These are phyloP conservation scores for Dinoponera quadriceps DNA, from an alignment of 1,140 invertebrate genomes.

Conservation along the genomic window DNA sequence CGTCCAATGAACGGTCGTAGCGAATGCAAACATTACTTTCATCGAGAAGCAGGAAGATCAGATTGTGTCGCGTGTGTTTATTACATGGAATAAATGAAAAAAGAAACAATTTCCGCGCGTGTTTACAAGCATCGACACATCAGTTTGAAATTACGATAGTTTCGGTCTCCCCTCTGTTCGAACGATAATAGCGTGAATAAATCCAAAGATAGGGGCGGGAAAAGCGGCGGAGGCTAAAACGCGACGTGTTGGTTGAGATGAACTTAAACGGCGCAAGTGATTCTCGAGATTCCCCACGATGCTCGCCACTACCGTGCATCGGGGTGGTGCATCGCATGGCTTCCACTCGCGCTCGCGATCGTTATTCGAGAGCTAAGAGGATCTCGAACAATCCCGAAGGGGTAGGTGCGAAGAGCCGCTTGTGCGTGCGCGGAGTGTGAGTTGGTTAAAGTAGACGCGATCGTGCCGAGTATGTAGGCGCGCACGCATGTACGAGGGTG, in stretches of 20 bases:
- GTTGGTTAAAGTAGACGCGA: constrained; percentile 38
- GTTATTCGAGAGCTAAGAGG: constrained; percentile 57
- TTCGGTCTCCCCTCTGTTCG: too few relatives aligned
- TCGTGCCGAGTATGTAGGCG: constrained; percentile 2
- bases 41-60: background rate
- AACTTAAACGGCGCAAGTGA: constrained; percentile 35
- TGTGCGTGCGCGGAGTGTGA: constrained; percentile 24
- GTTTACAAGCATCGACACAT: background rate
- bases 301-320: constrained; percentile 30
- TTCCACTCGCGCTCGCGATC: constrained; percentile 48
- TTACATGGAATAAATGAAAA: background rate
- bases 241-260: background rate
- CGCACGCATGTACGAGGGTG: constrained; percentile 3
- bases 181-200: background rate
- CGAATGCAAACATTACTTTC: background rate
- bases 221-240: background rate
- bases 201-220: background rate
- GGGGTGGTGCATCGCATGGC: constrained; percentile 34
- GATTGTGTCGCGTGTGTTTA: background rate
- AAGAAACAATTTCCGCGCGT: background rate
- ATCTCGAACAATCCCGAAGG: constrained; percentile 49
- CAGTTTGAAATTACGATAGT: background rate
- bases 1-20: too few relatives aligned
- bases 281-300: constrained; percentile 35
- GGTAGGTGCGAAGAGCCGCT: constrained; percentile 47